Base-by-base conservation (phyloP, 2,113 vertebrate genomes). In the Rhea pennata region DNA sequence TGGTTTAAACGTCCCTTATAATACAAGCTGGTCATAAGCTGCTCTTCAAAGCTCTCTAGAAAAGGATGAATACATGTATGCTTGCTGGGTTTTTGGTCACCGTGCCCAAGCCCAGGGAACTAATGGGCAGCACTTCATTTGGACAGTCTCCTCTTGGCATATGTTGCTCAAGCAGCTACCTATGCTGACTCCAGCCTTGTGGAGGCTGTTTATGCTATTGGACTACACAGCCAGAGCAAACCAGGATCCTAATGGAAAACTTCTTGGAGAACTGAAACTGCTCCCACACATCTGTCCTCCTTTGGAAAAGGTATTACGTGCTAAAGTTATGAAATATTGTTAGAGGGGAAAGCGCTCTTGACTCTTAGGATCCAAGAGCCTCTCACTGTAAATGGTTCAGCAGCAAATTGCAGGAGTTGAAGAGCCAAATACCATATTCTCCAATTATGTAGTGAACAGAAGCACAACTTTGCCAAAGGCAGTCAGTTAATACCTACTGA, bases 221-320 rank as follows among this genome's bases (percentile, higher is more conserved):
- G 84, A 39, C 71, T 76, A 16, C 12, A 7, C 39, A 79, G 79
- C 51, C 93, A 84, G 51, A 76, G 66, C 42, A 91, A 85, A 78
- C 59, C 77, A 77, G 75, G 78, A 67, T 92, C 44, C 80, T 91
- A 91, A 86, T 93, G 94, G 94, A 87, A 95, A 95, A 91, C 77
- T 94, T 93, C 69, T 90, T 93, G 90, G 89, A 95, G 96, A 87
- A 80, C 74, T 77, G 66, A 91, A 92, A 65, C 61, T 91, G 71
- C 65, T 96, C 46, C 84, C 92, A 87, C 81, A 44, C 77, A 94
- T 96, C 80, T 97, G 89, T 97, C 84, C 77, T 95, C 78, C 85
- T 91, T 90, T 94, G 88, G 90, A 88, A 91, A 92, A 92, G 95
- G 91, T 95, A 93, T 78, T 84, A 91, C 2, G 40, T 93, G 86